A percentile compares a stretch with the other conserved stretches of the same genome.
These are phyloP conservation scores for Salmo trutta DNA, from an alignment of 2,797 vertebrate genomes.

Conservation along the genomic window DNA sequence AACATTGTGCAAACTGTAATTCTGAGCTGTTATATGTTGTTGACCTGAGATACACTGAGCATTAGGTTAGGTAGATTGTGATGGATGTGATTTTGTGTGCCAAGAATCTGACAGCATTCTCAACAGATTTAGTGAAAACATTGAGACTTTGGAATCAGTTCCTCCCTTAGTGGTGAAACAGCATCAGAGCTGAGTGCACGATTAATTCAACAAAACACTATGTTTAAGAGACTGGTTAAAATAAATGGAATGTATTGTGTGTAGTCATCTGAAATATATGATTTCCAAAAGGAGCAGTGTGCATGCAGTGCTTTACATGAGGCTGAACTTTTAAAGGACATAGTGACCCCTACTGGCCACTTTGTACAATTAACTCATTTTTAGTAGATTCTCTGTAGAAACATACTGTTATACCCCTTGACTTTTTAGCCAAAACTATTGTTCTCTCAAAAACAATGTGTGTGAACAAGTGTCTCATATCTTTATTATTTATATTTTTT, in stretches of 20 bases:
- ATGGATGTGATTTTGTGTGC: slow-evolving; percentile 56
- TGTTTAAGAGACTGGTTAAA: neutral
- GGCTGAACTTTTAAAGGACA: slow-evolving; percentile 27
- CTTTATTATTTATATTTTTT: too few species aligned
- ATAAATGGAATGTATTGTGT: neutral
- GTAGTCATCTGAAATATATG: neutral
- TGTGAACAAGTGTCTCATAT: too few species aligned
- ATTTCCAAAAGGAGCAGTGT: neutral
- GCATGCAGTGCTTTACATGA: neutral
- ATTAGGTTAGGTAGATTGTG: slow-evolving; percentile 43
- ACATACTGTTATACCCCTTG: neutral
- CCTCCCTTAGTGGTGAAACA: slow-evolving; percentile 54
- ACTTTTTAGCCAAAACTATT: too few species aligned
- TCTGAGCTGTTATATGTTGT: slow-evolving; percentile 66
- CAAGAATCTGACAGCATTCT: slow-evolving; percentile 64
- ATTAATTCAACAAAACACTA: neutral
- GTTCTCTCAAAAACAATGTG: too few species aligned
- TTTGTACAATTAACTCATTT: neutral
- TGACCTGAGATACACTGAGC: slow-evolving; percentile 50
- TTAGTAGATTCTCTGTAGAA: neutral
- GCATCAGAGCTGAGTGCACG: slow-evolving; percentile 21
- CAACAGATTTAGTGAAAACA: slow-evolving; percentile 38
- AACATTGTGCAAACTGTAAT: slow-evolving; percentile 56
- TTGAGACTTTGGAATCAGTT: slow-evolving; percentile 65
- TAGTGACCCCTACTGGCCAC: slow-evolving; percentile 65